Base-by-base conservation (phyloP, 2,797 vertebrate species). In the Periparus ater region DNA sequence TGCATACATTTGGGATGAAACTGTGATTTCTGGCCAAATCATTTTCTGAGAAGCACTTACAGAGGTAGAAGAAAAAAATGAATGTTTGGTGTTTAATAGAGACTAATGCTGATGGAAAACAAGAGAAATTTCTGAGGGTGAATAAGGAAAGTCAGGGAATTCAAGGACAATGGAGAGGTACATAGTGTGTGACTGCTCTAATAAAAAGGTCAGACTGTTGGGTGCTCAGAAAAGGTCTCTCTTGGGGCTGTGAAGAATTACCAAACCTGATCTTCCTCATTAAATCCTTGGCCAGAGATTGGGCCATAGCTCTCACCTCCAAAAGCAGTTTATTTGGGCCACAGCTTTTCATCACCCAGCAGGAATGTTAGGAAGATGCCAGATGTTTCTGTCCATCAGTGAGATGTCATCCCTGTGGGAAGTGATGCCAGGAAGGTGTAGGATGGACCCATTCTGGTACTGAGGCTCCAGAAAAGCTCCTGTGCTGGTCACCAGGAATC, bases 341-440 rank as follows among this genome's bases (percentile, higher is more conserved):
- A 12, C 34, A 57, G 85, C 38, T 79, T 80, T 53, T 34, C 30
- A 2, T 14, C 60, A 51, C 42, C 30, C 20, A 20, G 18, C 0
- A 1, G 3, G 7, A 4, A 0, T 3, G 30, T 17, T 17, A 9
- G 4, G 27, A 12, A 6, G 19, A 21, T 15, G 55, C 21, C 51
- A 18, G 2, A 6, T 0, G 1, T 9, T 73, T 2, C 0, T 17
- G 76, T 32, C 16, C 67, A 25, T 57, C 72, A 15, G 40, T 5
- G 86, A 60, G 68, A 2, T 25, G 79, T 3, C 40, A 8, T 8
- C 13, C 2, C 61, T 0, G 0, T 10, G 42, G 51, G 40, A 29
- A 32, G 7, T 4, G 66, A 5, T 16, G 5, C 42, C 61, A 45
- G 74, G 74, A 48, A 27, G 60, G 36, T 9, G 45, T 0, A 3